Evolutionary conservation across 2,888 invertebrate genomes (phyloP).

Genomic region (Drosophila stalkeri): DNA sequence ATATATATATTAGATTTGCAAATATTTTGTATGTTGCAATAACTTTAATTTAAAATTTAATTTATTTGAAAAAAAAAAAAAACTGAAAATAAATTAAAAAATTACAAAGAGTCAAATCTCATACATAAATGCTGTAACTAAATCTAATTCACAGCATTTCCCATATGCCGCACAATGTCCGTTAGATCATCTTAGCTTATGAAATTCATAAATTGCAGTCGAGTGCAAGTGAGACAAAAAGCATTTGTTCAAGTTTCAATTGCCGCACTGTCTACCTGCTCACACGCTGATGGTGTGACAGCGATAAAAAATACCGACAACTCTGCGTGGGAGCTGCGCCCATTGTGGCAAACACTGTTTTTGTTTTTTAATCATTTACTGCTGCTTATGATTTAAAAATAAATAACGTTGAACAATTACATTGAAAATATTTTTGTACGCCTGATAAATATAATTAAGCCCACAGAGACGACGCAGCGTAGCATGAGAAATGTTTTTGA

Average conservation of each 20-base stretch:
- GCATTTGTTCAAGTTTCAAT: constrained; percentile 27
- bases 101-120: background rate
- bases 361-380: background rate
- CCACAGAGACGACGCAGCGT: background rate
- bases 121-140: constrained; percentile 1
- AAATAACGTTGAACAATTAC: background rate
- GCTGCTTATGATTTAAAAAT: background rate
- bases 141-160: background rate
- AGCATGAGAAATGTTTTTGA: constrained; percentile 18
- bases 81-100: background rate
- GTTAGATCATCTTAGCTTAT: constrained; percentile 19
- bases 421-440: background rate
- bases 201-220: constrained; percentile 26
- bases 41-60: background rate
- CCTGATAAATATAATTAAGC: background rate
- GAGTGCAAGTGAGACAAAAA: constrained; percentile 14
- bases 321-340: constrained; percentile 16
- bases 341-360: constrained; percentile 30
- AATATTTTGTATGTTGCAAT: background rate
- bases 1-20: background rate
- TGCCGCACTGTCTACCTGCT: background rate
- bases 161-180: background rate
- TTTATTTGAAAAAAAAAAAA: no score
- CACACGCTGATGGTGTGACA: constrained; percentile 24
- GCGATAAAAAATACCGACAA: constrained; percentile 12